Base-by-base conservation (phyloP, 2,113 vertebrate species). In the Zosterops pallidus region DNA sequence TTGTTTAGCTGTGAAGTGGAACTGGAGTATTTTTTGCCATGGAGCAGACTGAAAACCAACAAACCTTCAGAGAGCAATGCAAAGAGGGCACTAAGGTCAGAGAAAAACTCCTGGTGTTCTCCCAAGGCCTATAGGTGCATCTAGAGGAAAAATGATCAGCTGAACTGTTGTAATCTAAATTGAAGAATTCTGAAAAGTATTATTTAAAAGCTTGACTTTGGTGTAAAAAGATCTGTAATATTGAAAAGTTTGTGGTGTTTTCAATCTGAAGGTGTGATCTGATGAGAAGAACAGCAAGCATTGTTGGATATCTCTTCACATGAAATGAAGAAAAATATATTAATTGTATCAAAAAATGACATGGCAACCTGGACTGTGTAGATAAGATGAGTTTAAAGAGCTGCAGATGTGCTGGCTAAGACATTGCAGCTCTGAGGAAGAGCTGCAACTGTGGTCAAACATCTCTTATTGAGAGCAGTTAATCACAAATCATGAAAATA, bases 371-470 rank as follows among this genome's bases (percentile, higher is more conserved):
- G 42, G 29, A 9, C 56, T 52, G 16, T 33, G 14, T 69, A 44
- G 53, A 9, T 89, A 13, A 60, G 37, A 33, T 41, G 44, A 53
- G 6, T 68, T 83, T 72, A 69, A 80, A 80, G 78, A 88, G 42
- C 72, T 77, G 29, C 35, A 72, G 31, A 52, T 49, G 8, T 72
- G 13, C 62, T 90, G 62, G 4, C 33, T 24, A 53, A 72, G 57
- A 12, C 53, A 29, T 47, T 69, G 47, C 46, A 70, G 0, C 64
- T 72, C 28, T 63, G 52, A 81, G 42, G 52, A 63, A 76, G 50
- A 50, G 9, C 1, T 26, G 14, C 0, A 0, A 5, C 42, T 3
- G 0, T 52, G 33, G 47, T 77, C 31, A 72, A 21, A 23, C 12
- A 22, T 62, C 62, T 70, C 8, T 4, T 74, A 9, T 44, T 83